These are phyloP conservation scores for Balanococcus diminutus DNA, from an alignment of 2,888 invertebrate species.

Conservation along the genomic window DNA sequence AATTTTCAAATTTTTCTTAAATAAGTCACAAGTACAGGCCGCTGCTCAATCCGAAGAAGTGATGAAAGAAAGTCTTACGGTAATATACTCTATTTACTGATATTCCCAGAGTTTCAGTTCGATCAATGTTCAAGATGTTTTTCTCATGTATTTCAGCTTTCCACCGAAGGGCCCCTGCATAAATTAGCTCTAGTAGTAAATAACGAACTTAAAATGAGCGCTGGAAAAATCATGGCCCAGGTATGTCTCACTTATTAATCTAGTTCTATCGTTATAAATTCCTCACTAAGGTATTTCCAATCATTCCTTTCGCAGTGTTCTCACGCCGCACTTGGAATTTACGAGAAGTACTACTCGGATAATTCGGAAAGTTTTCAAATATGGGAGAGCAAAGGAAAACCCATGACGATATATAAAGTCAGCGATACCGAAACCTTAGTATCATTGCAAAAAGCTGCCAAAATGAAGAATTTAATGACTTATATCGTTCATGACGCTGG, in stretches of 20 bases:
- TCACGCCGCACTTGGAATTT: slow-evolving; percentile 77
- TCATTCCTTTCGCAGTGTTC: slow-evolving; percentile 65
- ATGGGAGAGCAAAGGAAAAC: slow-evolving; percentile 74
- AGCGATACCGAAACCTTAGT: slow-evolving; percentile 71
- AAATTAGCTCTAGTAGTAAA: slow-evolving; percentile 87
- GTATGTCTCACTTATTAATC: slow-evolving; percentile 42
- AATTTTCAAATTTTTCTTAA: slow-evolving; percentile 2
- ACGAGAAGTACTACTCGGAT: slow-evolving; percentile 64
- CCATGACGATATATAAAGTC: slow-evolving; percentile 75
- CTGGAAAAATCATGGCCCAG: slow-evolving; percentile 92
- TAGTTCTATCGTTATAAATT: background rate
- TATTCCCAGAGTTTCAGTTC: no score
- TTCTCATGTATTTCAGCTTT: background rate
- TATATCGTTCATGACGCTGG: slow-evolving; percentile 88
- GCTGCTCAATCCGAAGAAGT: background rate
- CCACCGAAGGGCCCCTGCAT: background rate
- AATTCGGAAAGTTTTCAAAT: slow-evolving; percentile 64
- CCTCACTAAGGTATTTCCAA: no score
- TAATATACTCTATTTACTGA: background rate
- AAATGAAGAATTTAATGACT: slow-evolving; percentile 70
- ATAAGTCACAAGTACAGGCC: background rate
- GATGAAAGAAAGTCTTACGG: background rate
- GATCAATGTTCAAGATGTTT: background rate
- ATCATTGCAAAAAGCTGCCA: slow-evolving; percentile 69
- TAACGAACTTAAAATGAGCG: slow-evolving; percentile 91